Base-by-base conservation (phyloP, 2,888 invertebrate genomes). In the Antheraea yamamai region DNA sequence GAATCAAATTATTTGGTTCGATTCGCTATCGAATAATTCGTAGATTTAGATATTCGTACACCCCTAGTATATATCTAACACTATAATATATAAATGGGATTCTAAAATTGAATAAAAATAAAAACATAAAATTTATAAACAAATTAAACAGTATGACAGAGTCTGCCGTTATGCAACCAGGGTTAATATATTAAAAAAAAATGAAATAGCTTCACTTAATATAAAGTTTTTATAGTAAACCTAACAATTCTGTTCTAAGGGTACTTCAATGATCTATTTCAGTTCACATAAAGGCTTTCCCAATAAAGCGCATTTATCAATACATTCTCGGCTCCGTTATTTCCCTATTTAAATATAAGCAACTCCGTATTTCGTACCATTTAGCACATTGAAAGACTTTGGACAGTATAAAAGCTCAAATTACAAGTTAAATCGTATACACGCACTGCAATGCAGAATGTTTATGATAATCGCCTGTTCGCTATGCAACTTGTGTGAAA, bases 391-490 rank as follows among this genome's bases (percentile, higher is more conserved):
- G 75, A 76, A 76, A 79, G 75, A 70, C 75, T 74, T 74, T 73
- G 64, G 66, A 70, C 73, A 72, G 77, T 78, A 75, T 80, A 78
- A 80, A 79, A 76, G 81, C 75, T 82, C 79, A 75, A 82, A 81
- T 83, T 82, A 81, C 83, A 76, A 76, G 74, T 78, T 72, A 79
- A 78, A 76, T 77, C 75, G 71, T 78, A 75, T 74, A 75, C 74
- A 70, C 72, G 72, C 73, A 74, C 74, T 70, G 79, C 83, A 83
- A 84, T 84, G 82, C 81, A 68, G 77, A 77, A 83, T 80, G 81
- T 86, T 86, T 86, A 87, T 81, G 84, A 82, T 87, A 83, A 85
- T 86, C 81, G 82, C 79, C 47, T 72, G 68, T 47, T 73, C 72
- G 76, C 77, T 82, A 74, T 55, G 30, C 35, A 75, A 75, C 71